Percentiles rank a stretch among this genome's conserved stretches.
Evolutionary conservation across 2,113 vertebrate genomes (phyloP).

Genomic region (Alaudala cheleensis): DNA sequence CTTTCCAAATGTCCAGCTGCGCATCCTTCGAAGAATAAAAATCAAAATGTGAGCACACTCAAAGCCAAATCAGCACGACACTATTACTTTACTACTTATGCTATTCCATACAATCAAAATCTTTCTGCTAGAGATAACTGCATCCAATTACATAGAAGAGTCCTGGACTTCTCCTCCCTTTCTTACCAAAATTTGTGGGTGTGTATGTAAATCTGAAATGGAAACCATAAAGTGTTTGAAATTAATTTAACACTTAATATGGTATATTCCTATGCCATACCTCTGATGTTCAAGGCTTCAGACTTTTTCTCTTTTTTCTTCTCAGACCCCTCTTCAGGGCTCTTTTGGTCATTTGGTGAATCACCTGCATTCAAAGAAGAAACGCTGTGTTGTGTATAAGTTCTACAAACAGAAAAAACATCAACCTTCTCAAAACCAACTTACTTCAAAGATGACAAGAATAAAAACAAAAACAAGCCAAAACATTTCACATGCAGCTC

Average conservation of each 20-base stretch:
- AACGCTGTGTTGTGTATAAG: constrained; percentile 86
- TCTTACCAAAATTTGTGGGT: background rate
- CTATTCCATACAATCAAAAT: background rate
- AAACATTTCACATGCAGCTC: background rate
- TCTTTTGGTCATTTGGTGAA: constrained; percentile 55
- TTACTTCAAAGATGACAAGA: constrained; percentile 11
- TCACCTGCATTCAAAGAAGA: constrained; percentile 88
- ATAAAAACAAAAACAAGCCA: background rate
- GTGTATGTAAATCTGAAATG: background rate
- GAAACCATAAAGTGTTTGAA: background rate
- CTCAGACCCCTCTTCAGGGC: constrained; percentile 37
- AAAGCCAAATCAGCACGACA: background rate
- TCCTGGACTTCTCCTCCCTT: background rate
- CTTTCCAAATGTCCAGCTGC: too few relatives aligned
- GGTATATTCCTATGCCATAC: constrained; percentile 45
- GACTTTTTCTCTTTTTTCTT: constrained; percentile 74
- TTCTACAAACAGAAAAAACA: constrained; percentile 83
- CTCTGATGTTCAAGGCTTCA: constrained; percentile 84
- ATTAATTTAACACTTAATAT: background rate
- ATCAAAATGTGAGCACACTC: background rate
- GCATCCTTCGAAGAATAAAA: background rate
- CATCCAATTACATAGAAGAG: background rate
- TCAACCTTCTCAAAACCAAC: constrained; percentile 70
- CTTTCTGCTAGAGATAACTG: background rate
- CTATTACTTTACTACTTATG: background rate